Evolutionary conservation across 2,888 invertebrate genomes (phyloP).

Genomic region (Blastobasis lacticolella): DNA sequence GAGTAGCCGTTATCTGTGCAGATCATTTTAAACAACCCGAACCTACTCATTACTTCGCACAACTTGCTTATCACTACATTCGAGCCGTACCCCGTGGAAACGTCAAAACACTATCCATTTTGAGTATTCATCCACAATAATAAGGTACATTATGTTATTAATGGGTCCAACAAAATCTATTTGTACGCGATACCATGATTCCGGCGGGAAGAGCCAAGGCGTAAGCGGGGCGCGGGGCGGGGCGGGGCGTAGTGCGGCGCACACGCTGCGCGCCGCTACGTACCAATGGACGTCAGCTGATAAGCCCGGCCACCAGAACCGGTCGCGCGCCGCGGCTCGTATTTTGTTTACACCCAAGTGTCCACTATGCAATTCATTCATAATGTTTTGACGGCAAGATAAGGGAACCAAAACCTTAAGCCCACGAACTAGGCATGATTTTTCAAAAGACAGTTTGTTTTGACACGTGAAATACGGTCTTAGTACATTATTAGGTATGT

Average conservation of each 20-base stretch:
- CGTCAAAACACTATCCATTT: slow-evolving; percentile 16
- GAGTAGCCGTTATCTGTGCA: slow-evolving; percentile 11
- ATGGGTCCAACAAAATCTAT: no score
- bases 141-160: no score
- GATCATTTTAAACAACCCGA: slow-evolving; percentile 3
- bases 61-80: slow-evolving; percentile 8
- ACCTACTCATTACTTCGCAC: slow-evolving; percentile 1
- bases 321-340: neutral
- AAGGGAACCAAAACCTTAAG: neutral
- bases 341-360: slow-evolving; percentile 1
- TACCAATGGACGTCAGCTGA: neutral
- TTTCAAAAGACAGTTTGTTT: neutral
- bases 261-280: neutral
- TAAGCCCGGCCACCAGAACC: slow-evolving; percentile 3
- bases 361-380: neutral
- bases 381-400: neutral
- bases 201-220: no score
- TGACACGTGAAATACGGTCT: neutral
- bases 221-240: no score
- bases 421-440: slow-evolving; percentile 1
- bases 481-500: no score
- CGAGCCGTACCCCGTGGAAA: no score
- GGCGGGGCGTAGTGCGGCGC: no score
- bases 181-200: no score
- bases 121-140: slow-evolving; percentile 12